These are phyloP conservation scores for Micrasema minimum DNA, from an alignment of 1,140 invertebrate species.

Conservation along the genomic window DNA sequence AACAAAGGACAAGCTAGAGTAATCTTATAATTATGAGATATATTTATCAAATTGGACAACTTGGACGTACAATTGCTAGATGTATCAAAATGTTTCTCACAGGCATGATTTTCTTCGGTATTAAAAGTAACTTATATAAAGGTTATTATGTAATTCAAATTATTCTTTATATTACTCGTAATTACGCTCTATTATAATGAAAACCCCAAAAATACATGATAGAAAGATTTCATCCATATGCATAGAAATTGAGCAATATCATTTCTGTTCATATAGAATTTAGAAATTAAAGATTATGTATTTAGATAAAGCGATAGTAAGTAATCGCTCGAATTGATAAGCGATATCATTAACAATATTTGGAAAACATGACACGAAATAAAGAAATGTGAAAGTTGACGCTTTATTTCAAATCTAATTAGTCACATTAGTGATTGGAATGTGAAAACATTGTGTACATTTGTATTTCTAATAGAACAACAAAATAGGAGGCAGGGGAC, in stretches of 20 bases:
- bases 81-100: slow-evolving; percentile 40
- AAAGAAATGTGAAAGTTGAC: slow-evolving; percentile 8
- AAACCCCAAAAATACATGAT: slow-evolving; percentile 7
- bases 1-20: slow-evolving; percentile 25
- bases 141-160: slow-evolving; percentile 4
- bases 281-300: slow-evolving; percentile 7
- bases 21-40: slow-evolving; percentile 43
- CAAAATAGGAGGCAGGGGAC: slow-evolving; percentile 14
- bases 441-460: slow-evolving; percentile 37
- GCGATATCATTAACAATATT: background rate
- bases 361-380: slow-evolving; percentile 12
- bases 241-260: slow-evolving; percentile 30
- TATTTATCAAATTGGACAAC: slow-evolving; percentile 45
- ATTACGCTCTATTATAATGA: slow-evolving; percentile 6
- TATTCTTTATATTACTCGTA: slow-evolving; percentile 12
- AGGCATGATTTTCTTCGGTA: slow-evolving; percentile 13
- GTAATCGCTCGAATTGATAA: too few relatives aligned
- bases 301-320: slow-evolving; percentile 1
- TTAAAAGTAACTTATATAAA: slow-evolving; percentile 29
- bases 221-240: slow-evolving; percentile 33
- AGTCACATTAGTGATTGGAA: slow-evolving; percentile 44
- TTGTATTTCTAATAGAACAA: slow-evolving; percentile 30
- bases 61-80: slow-evolving; percentile 45
- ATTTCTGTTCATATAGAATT: slow-evolving; percentile 24
- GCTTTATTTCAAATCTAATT: slow-evolving; percentile 34